Evolutionary conservation across 2,888 invertebrate species (phyloP).

Genomic region (Entomobrya proxima): DNA sequence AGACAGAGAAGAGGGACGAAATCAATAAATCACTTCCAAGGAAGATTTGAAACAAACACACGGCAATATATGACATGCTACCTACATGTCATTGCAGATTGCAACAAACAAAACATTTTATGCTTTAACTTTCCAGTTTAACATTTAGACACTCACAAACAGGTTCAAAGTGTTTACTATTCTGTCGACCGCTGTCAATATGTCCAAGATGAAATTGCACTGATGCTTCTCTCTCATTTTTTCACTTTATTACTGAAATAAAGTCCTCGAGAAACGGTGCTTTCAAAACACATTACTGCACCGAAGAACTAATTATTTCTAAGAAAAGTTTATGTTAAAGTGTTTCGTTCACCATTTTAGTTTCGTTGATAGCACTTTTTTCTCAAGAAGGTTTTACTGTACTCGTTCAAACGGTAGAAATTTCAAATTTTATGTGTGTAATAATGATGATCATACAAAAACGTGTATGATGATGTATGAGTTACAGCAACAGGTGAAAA

Average conservation of each 20-base stretch:
- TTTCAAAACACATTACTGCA: constrained; percentile 16
- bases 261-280: not conserved
- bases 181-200: not conserved
- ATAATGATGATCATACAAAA: not conserved
- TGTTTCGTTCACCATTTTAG: not conserved
- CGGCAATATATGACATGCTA: too few species aligned
- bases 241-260: too few species aligned
- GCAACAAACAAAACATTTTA: not conserved
- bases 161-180: not conserved
- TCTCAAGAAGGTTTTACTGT: not conserved
- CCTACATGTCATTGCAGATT: too few species aligned
- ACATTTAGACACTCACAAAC: not conserved
- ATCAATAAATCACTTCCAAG: not conserved
- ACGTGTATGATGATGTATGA: not conserved
- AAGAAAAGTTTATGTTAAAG: not conserved
- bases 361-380: constrained; percentile 8
- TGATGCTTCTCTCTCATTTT: too few species aligned
- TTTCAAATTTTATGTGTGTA: not conserved
- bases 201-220: too few species aligned
- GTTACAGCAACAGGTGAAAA: constrained; percentile 51
- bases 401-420: too few species aligned
- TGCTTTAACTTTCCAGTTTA: not conserved
- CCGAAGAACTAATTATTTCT: constrained; percentile 38
- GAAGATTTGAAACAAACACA: not conserved
- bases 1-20: not conserved